Evolutionary conservation across 2,113 vertebrate genomes (phyloP), one percentile per base, ranked within the genome.

Genomic region (Silurus glanis): DNA sequence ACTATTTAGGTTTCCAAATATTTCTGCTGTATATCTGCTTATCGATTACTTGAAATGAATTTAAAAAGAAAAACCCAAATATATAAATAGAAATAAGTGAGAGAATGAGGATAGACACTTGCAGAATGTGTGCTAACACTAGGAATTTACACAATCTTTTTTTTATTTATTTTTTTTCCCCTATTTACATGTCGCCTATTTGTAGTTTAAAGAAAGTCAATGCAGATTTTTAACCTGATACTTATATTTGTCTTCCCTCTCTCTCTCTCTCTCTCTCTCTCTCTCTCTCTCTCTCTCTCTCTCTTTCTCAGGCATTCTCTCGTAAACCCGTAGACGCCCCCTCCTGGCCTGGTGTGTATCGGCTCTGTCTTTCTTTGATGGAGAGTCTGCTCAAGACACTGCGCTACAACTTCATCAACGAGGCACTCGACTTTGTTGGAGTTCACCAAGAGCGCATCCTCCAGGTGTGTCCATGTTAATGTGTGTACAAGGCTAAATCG

Each of bases 381-480:
- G 98, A 99, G 86, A 96, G 96, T 47, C 95, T 99, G 23, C 96
- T 99, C 21, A 99, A 98, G 92, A 98, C 97, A 0, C 95, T 99
- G n/a, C 94, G 98, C 55, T 98, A 99, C 94, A 98, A 97, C 92
- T 99, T 99, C 91, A 93, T 99, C 84, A 97, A 97, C 0, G 97
- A 99, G 80, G 97, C 98, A 0, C 91, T 99, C 88, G 98, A 99
- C 93, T 99, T 99, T 0, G 94, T 98, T 0, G 98, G 98, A 12
- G 98, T 99, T 16, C 98, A 99, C 89, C 97, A 99, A 45, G 98
- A 99, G 83, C 96, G 98, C 82, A 98, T 98, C 71, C 93, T 99
- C 28, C 97, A 99, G 97, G 98, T 90, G 55, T 58, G 82, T 61
- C 56, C n/a, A 14, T 66, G n/a, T 78, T 8, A 17, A 17, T n/a